Evolutionary conservation across 2,888 invertebrate species (phyloP).

Genomic region (Bhutanitis thaidina): DNA sequence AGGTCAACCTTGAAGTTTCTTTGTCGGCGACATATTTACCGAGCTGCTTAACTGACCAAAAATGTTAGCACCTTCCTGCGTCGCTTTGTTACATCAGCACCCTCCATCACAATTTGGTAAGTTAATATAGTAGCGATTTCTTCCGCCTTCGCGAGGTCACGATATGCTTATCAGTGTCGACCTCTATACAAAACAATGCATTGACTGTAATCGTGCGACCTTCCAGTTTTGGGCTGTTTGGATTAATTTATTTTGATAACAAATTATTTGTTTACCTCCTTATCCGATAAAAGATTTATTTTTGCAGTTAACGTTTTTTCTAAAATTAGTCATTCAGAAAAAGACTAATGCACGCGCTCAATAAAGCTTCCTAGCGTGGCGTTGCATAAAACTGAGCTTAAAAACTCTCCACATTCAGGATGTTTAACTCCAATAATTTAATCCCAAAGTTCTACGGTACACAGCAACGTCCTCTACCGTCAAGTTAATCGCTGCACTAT

Average conservation of each 20-base stretch:
- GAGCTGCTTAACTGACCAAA: slow-evolving; percentile 47
- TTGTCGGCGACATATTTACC: slow-evolving; percentile 62
- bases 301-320: too few species aligned
- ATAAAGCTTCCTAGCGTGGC: too few species aligned
- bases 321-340: too few species aligned
- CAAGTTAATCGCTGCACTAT: background rate
- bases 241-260: slow-evolving; percentile 7
- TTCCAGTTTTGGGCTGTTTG: slow-evolving; percentile 40
- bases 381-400: too few species aligned
- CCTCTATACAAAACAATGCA: slow-evolving; percentile 61
- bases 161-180: slow-evolving; percentile 58
- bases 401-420: too few species aligned
- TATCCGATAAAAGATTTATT: too few species aligned
- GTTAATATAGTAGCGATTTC: slow-evolving; percentile 48
- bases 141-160: slow-evolving; percentile 66
- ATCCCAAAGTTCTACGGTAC: slow-evolving; percentile 9
- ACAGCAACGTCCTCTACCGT: background rate
- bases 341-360: too few species aligned
- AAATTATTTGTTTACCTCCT: background rate
- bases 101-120: slow-evolving; percentile 45
- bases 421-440: slow-evolving; percentile 2
- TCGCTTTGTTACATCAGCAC: slow-evolving; percentile 22
- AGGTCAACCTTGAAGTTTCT: slow-evolving; percentile 72
- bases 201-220: slow-evolving; percentile 54
- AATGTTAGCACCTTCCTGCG: slow-evolving; percentile 31